These are phyloP conservation scores for Drymonia ruficornis DNA, from an alignment of 2,888 invertebrate genomes.

Conservation along the genomic window DNA sequence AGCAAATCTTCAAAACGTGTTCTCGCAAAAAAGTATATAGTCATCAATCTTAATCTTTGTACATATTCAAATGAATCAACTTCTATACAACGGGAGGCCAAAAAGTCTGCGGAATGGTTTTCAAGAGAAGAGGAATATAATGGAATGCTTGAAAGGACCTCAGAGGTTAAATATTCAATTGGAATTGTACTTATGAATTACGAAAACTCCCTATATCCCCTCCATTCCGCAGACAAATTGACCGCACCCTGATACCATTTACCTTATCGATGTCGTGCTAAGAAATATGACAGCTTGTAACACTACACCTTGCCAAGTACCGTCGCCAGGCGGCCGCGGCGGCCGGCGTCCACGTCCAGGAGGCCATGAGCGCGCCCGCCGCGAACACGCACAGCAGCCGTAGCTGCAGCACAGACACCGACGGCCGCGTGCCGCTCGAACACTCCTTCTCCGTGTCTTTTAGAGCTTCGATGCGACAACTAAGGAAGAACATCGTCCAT, in stretches of 20 bases:
- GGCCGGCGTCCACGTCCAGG: constrained; percentile 97
- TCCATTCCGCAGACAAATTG: not conserved
- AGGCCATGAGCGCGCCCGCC: constrained; percentile 94
- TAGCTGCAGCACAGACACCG: constrained; percentile 91
- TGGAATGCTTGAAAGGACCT: no score
- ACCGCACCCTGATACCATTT: not conserved
- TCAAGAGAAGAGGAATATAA: no score
- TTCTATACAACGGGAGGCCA: no score
- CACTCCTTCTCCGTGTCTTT: constrained; percentile 76
- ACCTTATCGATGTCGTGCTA: not conserved
- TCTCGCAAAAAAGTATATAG: no score
- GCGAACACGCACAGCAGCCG: constrained; percentile 93
- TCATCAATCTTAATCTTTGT: no score
- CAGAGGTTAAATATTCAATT: no score
- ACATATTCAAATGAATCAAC: no score
- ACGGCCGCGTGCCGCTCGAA: constrained; percentile 89
- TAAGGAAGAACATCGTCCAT: constrained; percentile 24
- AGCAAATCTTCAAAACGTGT: no score
- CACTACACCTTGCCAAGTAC: constrained; percentile 89
- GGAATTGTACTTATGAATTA: no score
- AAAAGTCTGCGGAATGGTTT: no score
- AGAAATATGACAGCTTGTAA: not conserved
- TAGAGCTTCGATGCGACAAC: constrained; percentile 66
- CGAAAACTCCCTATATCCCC: no score
- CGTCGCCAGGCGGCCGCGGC: constrained; percentile 94